Evolutionary conservation across 1,140 invertebrate species (phyloP).

Genomic region (Eumeta japonica): DNA sequence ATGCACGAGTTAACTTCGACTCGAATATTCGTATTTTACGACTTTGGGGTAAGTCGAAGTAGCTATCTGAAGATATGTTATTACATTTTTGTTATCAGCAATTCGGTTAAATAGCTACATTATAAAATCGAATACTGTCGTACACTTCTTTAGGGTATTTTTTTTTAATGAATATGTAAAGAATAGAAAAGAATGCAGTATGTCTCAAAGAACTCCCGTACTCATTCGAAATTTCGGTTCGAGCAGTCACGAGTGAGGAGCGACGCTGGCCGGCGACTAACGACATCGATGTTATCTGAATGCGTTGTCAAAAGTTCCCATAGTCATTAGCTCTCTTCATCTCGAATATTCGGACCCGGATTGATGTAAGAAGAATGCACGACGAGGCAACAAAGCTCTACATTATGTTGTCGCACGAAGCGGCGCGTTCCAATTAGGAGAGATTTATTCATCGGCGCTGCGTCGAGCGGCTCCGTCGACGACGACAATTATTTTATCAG

Average conservation of each 20-base stretch:
- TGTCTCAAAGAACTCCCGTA: too few species aligned
- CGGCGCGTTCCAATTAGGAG: slow-evolving; percentile 43
- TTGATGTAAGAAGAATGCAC: slow-evolving; percentile 34
- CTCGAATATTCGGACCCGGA: slow-evolving; percentile 23
- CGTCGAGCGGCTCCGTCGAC: slow-evolving; percentile 31
- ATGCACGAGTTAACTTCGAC: slow-evolving; percentile 22
- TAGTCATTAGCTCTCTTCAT: slow-evolving; percentile 32
- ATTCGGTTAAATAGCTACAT: too few species aligned
- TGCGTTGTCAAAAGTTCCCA: slow-evolving; percentile 25
- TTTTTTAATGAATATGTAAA: too few species aligned
- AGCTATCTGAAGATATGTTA: too few species aligned
- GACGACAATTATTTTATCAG: slow-evolving; percentile 34
- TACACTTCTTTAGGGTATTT: too few species aligned
- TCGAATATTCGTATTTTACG: slow-evolving; percentile 25
- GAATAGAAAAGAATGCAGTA: too few species aligned
- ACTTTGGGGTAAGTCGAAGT: too few species aligned
- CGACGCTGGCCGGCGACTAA: too few species aligned
- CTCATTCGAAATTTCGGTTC: too few species aligned
- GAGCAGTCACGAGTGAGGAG: too few species aligned
- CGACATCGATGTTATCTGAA: slow-evolving; percentile 13
- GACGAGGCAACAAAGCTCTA: slow-evolving; percentile 29
- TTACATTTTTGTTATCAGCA: too few species aligned
- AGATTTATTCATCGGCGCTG: slow-evolving; percentile 42
- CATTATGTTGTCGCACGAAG: slow-evolving; percentile 40
- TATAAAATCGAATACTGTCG: too few species aligned